Evolutionary conservation across 2,797 vertebrate genomes (phyloP), one percentile per base, ranked within the genome.

Genomic region (Helostoma temminkii): DNA sequence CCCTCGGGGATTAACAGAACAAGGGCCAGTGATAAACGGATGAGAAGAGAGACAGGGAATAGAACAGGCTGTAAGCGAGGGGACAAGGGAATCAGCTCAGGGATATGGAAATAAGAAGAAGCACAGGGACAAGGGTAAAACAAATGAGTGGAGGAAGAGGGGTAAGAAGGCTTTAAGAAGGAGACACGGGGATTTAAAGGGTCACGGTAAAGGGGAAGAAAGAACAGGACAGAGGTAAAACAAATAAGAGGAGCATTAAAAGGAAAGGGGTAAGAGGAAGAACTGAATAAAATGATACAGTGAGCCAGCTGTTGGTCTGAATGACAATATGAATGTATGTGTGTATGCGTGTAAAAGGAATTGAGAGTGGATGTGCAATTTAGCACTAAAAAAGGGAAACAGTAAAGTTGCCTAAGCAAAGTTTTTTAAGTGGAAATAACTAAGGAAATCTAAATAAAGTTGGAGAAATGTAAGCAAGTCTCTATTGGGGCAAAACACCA

Each of bases 1-100:
- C 93, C 93, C 91, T 93, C 82, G 83, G 92, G 93, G 92, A 92
- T 91, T 91, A 90, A 88, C 80, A 76, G 88, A 91, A 92, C 92
- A 93, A 91, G 89, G 90, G 88, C 92, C 92, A 89, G 91, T 88
- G 90, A 92, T 93, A 91, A 93, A 92, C 82, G 89, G 82, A 90
- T 87, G 89, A 91, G 85, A 83, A 55, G 84, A 84, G 78, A 83
- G 81, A 88, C 77, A 57, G 84, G 73, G 86, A 88, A 82, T 67
- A 87, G 81, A 86, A 87, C 81, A 74, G 87, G 87, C 81, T 79
- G 77, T 1, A 21, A 76, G 81, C 41, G 50, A 86, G 78, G 86
- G 82, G 77, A 76, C 78, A 64, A 53, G 85, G 79, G 76, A 84
- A 71, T 65, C 64, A 62, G 86, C 77, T 81, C 73, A 70, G 83